Percentiles rank a stretch among this genome's conserved stretches.
These are phyloP conservation scores for Argyresthia goedartella DNA, from an alignment of 2,888 invertebrate species.

Conservation along the genomic window DNA sequence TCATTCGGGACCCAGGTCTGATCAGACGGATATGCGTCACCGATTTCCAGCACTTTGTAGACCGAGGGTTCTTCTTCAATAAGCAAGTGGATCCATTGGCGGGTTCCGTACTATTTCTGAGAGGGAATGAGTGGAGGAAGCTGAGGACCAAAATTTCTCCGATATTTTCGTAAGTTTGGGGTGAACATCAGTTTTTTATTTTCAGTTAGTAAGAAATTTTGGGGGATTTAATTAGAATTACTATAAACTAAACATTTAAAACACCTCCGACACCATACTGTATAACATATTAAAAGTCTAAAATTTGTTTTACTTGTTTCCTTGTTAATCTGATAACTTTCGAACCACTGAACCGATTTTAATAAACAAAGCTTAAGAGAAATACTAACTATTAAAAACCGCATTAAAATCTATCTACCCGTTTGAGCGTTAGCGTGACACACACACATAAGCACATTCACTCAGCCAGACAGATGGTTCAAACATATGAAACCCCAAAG, in stretches of 20 bases:
- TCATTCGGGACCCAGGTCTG: slow-evolving; percentile 52
- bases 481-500: too few species aligned
- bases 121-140: slow-evolving; percentile 55
- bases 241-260: neutral
- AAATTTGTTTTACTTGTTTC: too few species aligned
- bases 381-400: too few species aligned
- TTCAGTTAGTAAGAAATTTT: too few species aligned
- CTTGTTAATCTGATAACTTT: too few species aligned
- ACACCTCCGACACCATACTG: neutral
- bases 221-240: neutral
- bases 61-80: slow-evolving; percentile 60
- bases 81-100: slow-evolving; percentile 55
- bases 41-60: slow-evolving; percentile 60
- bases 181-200: neutral
- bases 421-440: neutral
- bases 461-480: too few species aligned
- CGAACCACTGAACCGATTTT: too few species aligned
- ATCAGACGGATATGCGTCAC: slow-evolving; percentile 56
- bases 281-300: too few species aligned
- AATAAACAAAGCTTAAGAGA: too few species aligned
- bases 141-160: slow-evolving; percentile 59
- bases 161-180: slow-evolving; percentile 54
- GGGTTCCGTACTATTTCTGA: slow-evolving; percentile 51
- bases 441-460: neutral
- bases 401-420: too few species aligned